Conservation (phyloP, 2,113 vertebrate genomes). For the Microtus richardsoni region DNA sequence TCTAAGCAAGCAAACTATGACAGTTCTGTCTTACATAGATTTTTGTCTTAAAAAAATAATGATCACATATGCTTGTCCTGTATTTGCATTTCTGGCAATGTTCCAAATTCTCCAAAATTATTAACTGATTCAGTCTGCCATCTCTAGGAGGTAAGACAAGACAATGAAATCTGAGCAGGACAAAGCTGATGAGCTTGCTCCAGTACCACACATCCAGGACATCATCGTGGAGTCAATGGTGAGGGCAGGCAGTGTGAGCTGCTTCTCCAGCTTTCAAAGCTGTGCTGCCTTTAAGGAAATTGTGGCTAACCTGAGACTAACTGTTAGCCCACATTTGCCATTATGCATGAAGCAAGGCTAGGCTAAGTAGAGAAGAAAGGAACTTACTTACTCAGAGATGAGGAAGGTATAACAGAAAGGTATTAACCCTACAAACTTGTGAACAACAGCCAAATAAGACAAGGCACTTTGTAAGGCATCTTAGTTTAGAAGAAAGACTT, state of each 20-base stretch:
- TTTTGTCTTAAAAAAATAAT: background rate
- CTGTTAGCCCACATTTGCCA: background rate
- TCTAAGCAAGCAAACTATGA: conserved; percentile 47
- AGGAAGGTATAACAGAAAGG: background rate
- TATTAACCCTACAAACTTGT: background rate
- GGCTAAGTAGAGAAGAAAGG: background rate
- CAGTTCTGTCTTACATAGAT: background rate
- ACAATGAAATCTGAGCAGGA: background rate
- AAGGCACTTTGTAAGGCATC: background rate
- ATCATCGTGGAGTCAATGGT: background rate
- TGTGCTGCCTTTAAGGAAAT: background rate
- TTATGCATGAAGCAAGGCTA: background rate
- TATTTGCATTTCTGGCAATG: background rate
- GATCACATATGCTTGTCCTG: background rate
- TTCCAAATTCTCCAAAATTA: conserved; percentile 22
- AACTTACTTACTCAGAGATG: background rate
- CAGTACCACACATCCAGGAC: background rate
- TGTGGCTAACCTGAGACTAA: background rate
- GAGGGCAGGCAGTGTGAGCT: background rate
- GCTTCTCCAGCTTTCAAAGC: background rate
- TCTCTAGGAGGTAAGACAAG: background rate
- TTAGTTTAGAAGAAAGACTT: background rate
- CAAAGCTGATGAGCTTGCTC: background rate
- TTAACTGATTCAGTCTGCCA: conserved; percentile 6
- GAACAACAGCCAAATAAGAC: background rate